Percentiles rank a stretch among this genome's conserved stretches.
Evolutionary conservation across 2,797 vertebrate species (phyloP).

Genomic region (Lemur catta): DNA sequence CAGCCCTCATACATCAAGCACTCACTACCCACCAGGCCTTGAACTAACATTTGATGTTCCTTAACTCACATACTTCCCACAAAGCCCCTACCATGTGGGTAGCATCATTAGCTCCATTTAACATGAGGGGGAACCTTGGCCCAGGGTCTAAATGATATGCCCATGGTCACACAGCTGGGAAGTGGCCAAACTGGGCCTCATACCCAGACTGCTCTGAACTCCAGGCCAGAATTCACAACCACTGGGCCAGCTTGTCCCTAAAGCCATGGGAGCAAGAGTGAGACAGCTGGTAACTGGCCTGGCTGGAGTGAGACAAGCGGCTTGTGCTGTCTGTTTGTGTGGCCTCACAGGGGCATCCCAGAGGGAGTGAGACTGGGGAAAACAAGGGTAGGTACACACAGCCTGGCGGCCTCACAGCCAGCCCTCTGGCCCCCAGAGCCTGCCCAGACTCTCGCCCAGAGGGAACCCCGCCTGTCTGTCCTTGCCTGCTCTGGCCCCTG

Average conservation of each 20-base stretch:
- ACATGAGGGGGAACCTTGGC: neutral
- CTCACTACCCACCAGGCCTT: neutral
- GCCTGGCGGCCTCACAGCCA: neutral
- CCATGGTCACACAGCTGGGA: neutral
- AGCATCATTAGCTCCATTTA: neutral
- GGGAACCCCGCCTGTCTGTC: neutral
- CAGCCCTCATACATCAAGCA: neutral
- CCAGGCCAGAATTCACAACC: constrained; percentile 13
- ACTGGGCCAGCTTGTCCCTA: neutral
- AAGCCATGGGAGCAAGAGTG: neutral
- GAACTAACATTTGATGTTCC: neutral
- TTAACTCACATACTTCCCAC: neutral
- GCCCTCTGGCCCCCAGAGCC: neutral
- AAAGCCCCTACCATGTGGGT: neutral
- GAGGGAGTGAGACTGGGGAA: neutral
- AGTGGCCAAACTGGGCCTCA: neutral
- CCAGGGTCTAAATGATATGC: neutral
- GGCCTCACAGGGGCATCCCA: neutral
- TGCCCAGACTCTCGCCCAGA: neutral
- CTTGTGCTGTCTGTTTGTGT: neutral
- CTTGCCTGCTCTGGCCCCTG: neutral
- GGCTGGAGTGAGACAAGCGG: neutral
- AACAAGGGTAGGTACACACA: neutral
- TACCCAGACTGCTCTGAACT: neutral
- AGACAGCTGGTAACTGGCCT: neutral